Evolutionary conservation across 2,888 invertebrate species (phyloP).

Genomic region (Cephus spinipes): DNA sequence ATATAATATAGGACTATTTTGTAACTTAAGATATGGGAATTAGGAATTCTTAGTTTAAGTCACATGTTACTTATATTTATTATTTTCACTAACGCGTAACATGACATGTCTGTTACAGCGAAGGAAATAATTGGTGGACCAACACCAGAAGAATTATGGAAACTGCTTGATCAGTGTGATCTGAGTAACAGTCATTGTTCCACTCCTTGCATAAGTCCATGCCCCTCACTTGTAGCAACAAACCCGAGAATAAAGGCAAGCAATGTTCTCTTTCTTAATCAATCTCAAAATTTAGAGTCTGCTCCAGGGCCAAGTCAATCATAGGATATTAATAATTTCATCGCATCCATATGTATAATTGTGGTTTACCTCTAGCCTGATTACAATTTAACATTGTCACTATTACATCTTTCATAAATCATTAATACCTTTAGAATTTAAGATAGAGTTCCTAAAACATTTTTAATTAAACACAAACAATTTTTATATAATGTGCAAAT

Average conservation of each 20-base stretch:
- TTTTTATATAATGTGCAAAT: not conserved
- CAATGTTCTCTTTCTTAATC: slow-evolving; percentile 75
- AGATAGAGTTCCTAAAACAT: not conserved
- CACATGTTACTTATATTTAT: not conserved
- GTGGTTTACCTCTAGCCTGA: not conserved
- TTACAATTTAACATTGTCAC: not conserved
- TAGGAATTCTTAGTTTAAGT: no score
- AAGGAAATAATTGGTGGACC: slow-evolving; percentile 86
- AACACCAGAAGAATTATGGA: slow-evolving; percentile 89
- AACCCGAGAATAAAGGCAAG: slow-evolving; percentile 70
- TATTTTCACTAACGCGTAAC: not conserved
- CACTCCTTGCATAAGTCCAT: slow-evolving; percentile 84
- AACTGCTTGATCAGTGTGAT: slow-evolving; percentile 94
- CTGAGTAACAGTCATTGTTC: slow-evolving; percentile 83
- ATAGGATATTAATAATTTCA: slow-evolving; percentile 26
- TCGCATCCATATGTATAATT: not conserved
- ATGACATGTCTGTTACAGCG: slow-evolving; percentile 59
- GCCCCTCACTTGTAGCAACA: slow-evolving; percentile 70
- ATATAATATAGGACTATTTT: not conserved
- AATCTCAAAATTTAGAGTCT: slow-evolving; percentile 62
- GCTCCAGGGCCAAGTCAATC: slow-evolving; percentile 49
- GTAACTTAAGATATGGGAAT: no score
- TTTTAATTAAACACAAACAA: not conserved
- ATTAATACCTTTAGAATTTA: not conserved
- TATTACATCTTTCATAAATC: not conserved